Percentiles rank a stretch among this genome's conserved stretches.
Conservation (phyloP, 2,113 vertebrate species). For the Laticauda colubrina region DNA sequence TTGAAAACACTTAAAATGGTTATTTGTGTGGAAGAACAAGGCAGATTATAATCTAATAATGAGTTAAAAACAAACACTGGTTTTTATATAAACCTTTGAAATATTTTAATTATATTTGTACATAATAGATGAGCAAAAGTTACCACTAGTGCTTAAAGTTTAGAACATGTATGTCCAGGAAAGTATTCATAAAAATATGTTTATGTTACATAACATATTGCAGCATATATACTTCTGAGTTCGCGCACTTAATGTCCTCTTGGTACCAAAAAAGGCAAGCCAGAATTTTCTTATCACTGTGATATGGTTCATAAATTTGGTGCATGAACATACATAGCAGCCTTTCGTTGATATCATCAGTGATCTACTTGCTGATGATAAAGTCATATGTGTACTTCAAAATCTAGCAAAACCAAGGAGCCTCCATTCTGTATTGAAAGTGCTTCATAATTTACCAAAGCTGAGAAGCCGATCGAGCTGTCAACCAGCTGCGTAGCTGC, state of each 20-base stretch:
- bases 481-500: conserved; percentile 94
- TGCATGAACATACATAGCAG: conserved; percentile 4
- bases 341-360: conserved; percentile 11
- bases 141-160: conserved; percentile 31
- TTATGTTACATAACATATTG: conserved; percentile 34
- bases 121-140: conserved; percentile 26
- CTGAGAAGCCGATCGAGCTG: conserved; percentile 21
- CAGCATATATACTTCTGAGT: conserved; percentile 45
- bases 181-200: conserved; percentile 48
- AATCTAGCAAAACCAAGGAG: conserved; percentile 33
- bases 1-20: conserved; percentile 31
- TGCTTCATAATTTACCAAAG: conserved; percentile 43
- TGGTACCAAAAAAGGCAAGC: conserved; percentile 24
- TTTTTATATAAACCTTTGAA: conserved; percentile 55
- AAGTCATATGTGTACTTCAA: conserved; percentile 43
- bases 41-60: conserved; percentile 22
- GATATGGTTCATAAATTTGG: conserved; percentile 36
- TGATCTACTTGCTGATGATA: conserved; percentile 26
- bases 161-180: conserved; percentile 45
- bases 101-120: conserved; percentile 49
- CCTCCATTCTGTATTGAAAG: conserved; percentile 41
- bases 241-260: conserved; percentile 35
- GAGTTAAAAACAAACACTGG: conserved; percentile 44
- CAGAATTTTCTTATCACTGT: conserved; percentile 41
- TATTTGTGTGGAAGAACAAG: conserved; percentile 35